These are phyloP conservation scores for Glareola pratincola DNA, from an alignment of 2,113 vertebrate species.

Conservation along the genomic window DNA sequence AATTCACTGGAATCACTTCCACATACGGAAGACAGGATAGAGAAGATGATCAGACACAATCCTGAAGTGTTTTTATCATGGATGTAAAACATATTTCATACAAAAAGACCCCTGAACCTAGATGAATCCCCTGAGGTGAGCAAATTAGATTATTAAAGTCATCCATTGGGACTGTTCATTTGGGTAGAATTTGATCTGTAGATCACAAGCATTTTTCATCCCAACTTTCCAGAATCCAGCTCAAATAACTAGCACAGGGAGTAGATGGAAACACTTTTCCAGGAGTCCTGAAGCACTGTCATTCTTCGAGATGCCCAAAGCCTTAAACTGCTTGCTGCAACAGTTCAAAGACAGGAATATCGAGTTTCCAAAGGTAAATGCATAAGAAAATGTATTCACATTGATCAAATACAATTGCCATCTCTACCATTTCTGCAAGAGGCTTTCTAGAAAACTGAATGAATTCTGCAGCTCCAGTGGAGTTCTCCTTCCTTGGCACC, in stretches of 20 bases:
- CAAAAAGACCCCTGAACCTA: neutral
- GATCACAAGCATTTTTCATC: neutral
- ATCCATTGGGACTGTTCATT: neutral
- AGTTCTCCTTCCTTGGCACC: neutral
- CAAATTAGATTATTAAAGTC: neutral
- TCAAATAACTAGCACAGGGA: neutral
- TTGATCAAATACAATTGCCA: neutral
- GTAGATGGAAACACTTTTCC: neutral
- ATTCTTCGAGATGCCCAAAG: neutral
- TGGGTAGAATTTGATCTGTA: neutral
- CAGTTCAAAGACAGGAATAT: neutral
- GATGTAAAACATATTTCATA: neutral
- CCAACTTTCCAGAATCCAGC: neutral
- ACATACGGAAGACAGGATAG: neutral
- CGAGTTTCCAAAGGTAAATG: neutral
- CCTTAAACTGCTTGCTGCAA: neutral
- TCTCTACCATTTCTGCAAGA: neutral
- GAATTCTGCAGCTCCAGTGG: fast-evolving
- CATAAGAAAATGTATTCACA: fast-evolving
- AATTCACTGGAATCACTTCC: neutral
- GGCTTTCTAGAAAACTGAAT: neutral
- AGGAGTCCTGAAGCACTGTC: neutral
- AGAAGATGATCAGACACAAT: neutral
- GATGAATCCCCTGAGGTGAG: neutral
- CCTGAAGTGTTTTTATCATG: neutral